These are phyloP conservation scores for Clarias macrocephalus DNA, from an alignment of 2,113 vertebrate genomes.

Conservation along the genomic window DNA sequence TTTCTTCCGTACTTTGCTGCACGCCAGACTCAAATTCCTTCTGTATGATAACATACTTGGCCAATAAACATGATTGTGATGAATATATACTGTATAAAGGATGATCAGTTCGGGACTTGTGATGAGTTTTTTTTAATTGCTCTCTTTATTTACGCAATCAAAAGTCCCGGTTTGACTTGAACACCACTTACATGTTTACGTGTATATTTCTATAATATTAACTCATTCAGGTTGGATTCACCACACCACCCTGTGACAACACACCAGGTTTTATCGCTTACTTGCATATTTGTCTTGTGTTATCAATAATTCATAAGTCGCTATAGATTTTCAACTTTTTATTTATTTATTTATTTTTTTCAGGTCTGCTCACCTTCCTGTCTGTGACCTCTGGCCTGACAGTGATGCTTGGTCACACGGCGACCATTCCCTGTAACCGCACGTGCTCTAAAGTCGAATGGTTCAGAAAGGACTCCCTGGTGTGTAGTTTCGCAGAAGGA, in stretches of 20 bases:
- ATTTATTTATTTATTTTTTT: background rate
- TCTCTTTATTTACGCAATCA: too few relatives aligned
- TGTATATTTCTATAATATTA: too few relatives aligned
- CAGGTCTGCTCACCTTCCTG: background rate
- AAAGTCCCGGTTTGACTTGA: too few relatives aligned
- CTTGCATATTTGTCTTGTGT: background rate
- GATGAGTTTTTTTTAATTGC: too few relatives aligned
- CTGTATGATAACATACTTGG: too few relatives aligned
- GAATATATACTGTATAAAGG: too few relatives aligned
- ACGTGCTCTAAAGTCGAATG: background rate
- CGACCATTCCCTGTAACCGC: background rate
- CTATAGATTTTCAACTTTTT: background rate
- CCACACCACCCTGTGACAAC: too few relatives aligned
- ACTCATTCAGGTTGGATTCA: background rate
- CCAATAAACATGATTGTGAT: too few relatives aligned
- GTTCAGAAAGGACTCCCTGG: background rate
- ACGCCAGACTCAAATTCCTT: too few relatives aligned
- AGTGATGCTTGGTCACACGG: background rate
- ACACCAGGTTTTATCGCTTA: background rate
- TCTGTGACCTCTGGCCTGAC: background rate
- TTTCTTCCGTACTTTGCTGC: too few relatives aligned
- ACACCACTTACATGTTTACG: too few relatives aligned
- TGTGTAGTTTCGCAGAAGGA: background rate
- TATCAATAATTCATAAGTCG: background rate
- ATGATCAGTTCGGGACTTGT: too few relatives aligned